Percentiles rank a stretch among this genome's conserved stretches.
Evolutionary conservation across 2,113 vertebrate species (phyloP).

Genomic region (Lophura nycthemera): DNA sequence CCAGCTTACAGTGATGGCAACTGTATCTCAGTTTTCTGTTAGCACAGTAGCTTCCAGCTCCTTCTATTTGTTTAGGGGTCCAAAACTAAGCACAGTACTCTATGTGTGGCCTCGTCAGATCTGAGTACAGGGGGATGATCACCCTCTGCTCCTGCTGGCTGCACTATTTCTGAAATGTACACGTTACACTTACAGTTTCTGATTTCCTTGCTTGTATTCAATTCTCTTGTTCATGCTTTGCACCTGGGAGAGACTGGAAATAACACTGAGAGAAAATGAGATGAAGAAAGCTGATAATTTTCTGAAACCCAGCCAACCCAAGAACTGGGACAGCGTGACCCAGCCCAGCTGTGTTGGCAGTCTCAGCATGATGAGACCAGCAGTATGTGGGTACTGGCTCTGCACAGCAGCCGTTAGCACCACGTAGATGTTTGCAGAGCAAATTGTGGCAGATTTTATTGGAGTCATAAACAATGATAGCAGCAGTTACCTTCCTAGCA

Average conservation of each 20-base stretch:
- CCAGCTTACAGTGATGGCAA: too few species aligned
- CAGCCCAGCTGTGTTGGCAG: background rate
- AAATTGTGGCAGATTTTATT: background rate
- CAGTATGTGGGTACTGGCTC: background rate
- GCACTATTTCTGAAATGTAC: rapidly evolving
- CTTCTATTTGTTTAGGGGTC: too few species aligned
- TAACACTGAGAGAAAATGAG: background rate
- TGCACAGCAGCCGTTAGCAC: background rate
- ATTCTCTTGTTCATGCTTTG: background rate
- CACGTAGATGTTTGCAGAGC: background rate
- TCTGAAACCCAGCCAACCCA: background rate
- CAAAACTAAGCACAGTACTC: too few species aligned
- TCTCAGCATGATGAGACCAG: rapidly evolving
- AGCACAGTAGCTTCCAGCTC: too few species aligned
- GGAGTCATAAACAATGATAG: background rate
- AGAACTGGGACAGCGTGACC: background rate
- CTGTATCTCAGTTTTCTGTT: too few species aligned
- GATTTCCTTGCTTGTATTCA: background rate
- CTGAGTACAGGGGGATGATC: too few species aligned
- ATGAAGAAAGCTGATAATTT: background rate
- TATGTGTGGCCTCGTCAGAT: too few species aligned
- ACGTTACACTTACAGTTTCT: background rate
- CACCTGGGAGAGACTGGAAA: background rate
- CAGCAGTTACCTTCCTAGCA: background rate
- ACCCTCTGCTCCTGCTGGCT: too few species aligned